Evolutionary conservation across 2,797 vertebrate species (phyloP), one percentile per base, ranked within the genome.

Genomic region (Vireo griseus): DNA sequence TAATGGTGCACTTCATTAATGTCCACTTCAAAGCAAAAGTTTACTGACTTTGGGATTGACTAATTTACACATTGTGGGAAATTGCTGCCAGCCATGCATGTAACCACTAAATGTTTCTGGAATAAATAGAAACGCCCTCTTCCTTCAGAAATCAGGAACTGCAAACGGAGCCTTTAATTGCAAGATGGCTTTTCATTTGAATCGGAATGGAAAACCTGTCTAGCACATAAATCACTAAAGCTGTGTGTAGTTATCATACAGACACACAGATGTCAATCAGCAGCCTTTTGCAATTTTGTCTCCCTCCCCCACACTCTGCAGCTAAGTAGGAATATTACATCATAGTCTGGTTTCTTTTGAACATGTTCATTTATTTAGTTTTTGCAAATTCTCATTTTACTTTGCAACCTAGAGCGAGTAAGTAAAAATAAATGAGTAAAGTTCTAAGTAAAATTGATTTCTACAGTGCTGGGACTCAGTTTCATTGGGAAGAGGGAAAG

Each of bases 61-160:
- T 99, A 99, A 99, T 99, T 99, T 99, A 99, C 99, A 99, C 98
- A 98, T 99, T 98, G 98, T 98, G 98, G 98, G 98, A 99, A 99
- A 99, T 99, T 98, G 98, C 98, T 99, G 98, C 98, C 98, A 99
- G 99, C 98, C 98, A 98, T 98, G 98, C 98, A 98, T 97, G 98
- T 98, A 98, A 98, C 98, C 98, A 97, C 97, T 97, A 98, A 98
- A 97, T 97, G 97, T 98, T 98, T 98, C 98, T 98, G 98, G 97
- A 96, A 97, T 98, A 97, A 96, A 96, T 96, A 97, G 97, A 96
- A 97, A 97, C 97, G 97, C 97, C 98, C 97, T 97, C 98, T 98
- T 96, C 96, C 98, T 97, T 93, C 74, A 91, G 90, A 90, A 96
- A 96, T 76, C 88, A 81, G 96, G 95, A 97, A 98, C 96, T 98